Evolutionary conservation across 2,797 vertebrate species (phyloP).

Genomic region (Cirrhinus mrigala): DNA sequence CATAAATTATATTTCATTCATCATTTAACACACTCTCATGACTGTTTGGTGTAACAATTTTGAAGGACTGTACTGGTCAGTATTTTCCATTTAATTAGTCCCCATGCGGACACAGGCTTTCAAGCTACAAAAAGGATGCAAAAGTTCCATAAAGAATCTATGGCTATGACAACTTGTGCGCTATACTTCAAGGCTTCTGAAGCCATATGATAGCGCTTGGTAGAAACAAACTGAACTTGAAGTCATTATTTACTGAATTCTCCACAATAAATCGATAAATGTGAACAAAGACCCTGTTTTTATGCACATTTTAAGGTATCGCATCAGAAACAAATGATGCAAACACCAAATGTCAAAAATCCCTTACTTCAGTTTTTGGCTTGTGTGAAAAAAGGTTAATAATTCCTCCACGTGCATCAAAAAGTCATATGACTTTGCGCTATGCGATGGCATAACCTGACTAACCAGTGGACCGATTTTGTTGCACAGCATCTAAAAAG

Average conservation of each 20-base stretch:
- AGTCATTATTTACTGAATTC: not conserved
- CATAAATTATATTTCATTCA: not conserved
- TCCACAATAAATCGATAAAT: not conserved
- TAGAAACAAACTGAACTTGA: not conserved
- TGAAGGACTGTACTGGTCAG: not conserved
- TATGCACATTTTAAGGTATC: too few relatives aligned
- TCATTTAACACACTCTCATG: not conserved
- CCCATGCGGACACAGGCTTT: not conserved
- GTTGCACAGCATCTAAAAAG: too few relatives aligned
- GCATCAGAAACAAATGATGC: too few relatives aligned
- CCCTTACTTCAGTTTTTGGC: too few relatives aligned
- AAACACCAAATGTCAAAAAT: too few relatives aligned
- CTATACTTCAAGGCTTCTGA: not conserved
- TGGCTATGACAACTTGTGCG: not conserved
- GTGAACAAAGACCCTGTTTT: not conserved
- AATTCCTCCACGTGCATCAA: too few relatives aligned
- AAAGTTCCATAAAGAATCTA: not conserved
- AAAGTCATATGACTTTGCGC: too few relatives aligned
- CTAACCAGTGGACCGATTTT: too few relatives aligned
- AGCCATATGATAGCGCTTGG: not conserved
- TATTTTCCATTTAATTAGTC: conserved; percentile 9
- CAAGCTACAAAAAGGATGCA: not conserved
- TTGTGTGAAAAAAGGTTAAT: too few relatives aligned
- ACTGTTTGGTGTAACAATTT: not conserved
- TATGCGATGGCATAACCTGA: too few relatives aligned